A percentile compares a stretch with the other conserved stretches of the same genome.
Conservation (phyloP, 1,140 invertebrate genomes). For the Drosophila willistoni region DNA sequence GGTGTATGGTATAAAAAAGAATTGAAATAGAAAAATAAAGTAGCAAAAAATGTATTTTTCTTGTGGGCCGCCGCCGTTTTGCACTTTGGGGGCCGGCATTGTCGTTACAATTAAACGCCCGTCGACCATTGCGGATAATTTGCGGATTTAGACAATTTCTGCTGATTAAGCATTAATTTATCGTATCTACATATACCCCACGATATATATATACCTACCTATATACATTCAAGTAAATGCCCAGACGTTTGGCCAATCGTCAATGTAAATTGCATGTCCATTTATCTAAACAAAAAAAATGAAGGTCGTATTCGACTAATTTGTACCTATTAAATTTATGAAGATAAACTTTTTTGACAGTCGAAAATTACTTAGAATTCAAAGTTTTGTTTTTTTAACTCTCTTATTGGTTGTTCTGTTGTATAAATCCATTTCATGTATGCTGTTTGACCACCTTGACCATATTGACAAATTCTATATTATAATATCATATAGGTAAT, state of each 20-base stretch:
- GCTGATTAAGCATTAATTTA: slow-evolving; percentile 80
- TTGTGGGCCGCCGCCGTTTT: slow-evolving; percentile 39
- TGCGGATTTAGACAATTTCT: slow-evolving; percentile 77
- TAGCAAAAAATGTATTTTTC: slow-evolving; percentile 1
- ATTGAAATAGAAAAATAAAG: not conserved
- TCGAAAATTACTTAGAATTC: too few relatives aligned
- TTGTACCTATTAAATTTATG: slow-evolving; percentile 20
- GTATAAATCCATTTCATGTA: not conserved
- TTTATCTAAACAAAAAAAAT: slow-evolving; percentile 24
- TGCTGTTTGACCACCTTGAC: slow-evolving; percentile 56
- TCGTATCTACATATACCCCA: slow-evolving; percentile 39
- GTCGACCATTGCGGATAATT: slow-evolving; percentile 65
- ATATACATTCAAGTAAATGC: not conserved
- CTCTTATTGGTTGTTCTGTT: not conserved
- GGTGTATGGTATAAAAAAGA: too few relatives aligned
- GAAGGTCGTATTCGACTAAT: slow-evolving; percentile 38
- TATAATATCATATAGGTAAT: slow-evolving; percentile 53
- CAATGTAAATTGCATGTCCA: slow-evolving; percentile 61
- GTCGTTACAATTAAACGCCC: slow-evolving; percentile 76
- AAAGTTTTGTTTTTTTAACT: not conserved
- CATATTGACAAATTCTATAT: slow-evolving; percentile 68
- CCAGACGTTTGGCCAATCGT: slow-evolving; percentile 32
- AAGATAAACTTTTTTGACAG: not conserved
- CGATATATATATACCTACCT: not conserved
- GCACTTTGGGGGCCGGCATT: slow-evolving; percentile 38